Evolutionary conservation across 2,888 invertebrate genomes (phyloP).

Genomic region (Galeopsomyia nigrocyanea): DNA sequence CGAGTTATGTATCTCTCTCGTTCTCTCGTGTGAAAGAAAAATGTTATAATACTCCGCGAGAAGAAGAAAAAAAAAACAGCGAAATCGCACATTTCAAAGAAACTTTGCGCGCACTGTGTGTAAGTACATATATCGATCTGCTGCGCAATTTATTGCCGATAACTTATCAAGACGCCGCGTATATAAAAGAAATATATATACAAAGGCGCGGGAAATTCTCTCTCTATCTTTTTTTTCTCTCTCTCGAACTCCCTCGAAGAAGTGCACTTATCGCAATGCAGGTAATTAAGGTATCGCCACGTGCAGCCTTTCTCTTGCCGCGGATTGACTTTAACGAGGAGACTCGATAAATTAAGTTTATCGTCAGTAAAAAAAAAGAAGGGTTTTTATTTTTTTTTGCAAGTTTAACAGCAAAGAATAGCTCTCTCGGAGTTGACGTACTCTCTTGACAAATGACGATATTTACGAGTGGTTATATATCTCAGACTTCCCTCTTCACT

Average conservation of each 20-base stretch:
- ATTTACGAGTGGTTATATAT: background rate
- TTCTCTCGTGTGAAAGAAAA: slow-evolving; percentile 4
- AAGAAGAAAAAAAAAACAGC: too few species aligned
- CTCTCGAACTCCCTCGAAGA: slow-evolving; percentile 31
- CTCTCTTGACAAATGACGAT: too few species aligned
- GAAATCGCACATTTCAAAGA: too few species aligned
- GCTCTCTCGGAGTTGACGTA: too few species aligned
- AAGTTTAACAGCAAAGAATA: too few species aligned
- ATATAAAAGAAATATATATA: slow-evolving; percentile 62
- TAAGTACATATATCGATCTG: slow-evolving; percentile 55
- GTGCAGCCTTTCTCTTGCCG: slow-evolving; percentile 41
- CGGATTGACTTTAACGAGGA: slow-evolving; percentile 56
- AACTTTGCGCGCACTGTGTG: too few species aligned
- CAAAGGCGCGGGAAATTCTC: slow-evolving; percentile 24
- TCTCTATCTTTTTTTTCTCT: slow-evolving; percentile 35
- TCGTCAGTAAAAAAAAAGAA: too few species aligned
- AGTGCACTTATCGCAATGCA: slow-evolving; percentile 14
- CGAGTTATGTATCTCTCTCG: slow-evolving; percentile 34
- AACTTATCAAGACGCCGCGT: slow-evolving; percentile 52
- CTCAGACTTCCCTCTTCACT: background rate
- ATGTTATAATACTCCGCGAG: too few species aligned
- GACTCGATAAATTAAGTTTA: slow-evolving; percentile 47
- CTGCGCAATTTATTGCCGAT: slow-evolving; percentile 66
- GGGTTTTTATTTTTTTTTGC: too few species aligned
- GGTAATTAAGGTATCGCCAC: slow-evolving; percentile 30